Conservation (phyloP, 2,888 invertebrate genomes). For the Incurvaria masculella region DNA sequence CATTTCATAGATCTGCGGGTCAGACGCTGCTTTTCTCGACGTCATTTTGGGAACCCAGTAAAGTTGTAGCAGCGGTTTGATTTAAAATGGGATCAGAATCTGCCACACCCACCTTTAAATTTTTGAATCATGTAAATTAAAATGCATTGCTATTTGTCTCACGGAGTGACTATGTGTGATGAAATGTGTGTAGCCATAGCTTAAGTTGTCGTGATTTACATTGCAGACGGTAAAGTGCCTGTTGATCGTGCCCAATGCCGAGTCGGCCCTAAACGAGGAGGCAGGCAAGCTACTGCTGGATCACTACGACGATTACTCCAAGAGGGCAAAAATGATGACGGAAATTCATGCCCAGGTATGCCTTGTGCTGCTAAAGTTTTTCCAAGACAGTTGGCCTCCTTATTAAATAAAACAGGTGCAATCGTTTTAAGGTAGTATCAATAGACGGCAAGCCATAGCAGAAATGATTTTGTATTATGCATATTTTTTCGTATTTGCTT, state of each 20-base stretch:
- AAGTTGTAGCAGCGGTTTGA: too few species aligned
- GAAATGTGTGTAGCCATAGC: conserved; percentile 7
- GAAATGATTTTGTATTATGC: too few species aligned
- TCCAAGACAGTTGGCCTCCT: too few species aligned
- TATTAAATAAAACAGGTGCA: too few species aligned
- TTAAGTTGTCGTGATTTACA: too few species aligned
- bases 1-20: too few species aligned
- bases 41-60: too few species aligned
- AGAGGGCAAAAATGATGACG: conserved; percentile 86
- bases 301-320: conserved; percentile 90
- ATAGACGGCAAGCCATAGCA: too few species aligned
- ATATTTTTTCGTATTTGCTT: too few species aligned
- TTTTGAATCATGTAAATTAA: background rate
- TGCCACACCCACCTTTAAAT: background rate
- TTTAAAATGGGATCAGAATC: too few species aligned
- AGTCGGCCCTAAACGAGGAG: conserved; percentile 96
- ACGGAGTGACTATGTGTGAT: background rate
- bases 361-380: background rate
- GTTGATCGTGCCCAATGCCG: conserved; percentile 95
- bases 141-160: background rate
- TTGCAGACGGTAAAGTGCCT: conserved; percentile 87
- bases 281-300: conserved; percentile 91
- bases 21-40: too few species aligned
- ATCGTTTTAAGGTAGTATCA: too few species aligned
- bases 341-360: conserved; percentile 80